Conservation (phyloP, 1,140 invertebrate genomes). For the Papilio xuthus region DNA sequence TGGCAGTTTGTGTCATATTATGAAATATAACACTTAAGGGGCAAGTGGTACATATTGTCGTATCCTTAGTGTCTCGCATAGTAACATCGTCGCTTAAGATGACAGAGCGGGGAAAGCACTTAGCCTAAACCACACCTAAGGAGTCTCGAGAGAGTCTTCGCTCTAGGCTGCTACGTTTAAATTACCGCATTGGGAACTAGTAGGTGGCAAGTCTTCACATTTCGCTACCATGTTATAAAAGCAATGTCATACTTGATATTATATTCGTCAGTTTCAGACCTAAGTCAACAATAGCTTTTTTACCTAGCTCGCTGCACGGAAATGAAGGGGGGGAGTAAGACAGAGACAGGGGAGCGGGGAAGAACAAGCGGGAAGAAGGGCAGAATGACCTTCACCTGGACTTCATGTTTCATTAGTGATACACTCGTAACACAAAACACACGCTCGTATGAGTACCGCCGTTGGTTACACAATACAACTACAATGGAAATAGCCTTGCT, state of each 20-base stretch:
- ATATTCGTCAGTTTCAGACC: neutral
- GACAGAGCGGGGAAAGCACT: neutral
- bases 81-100: neutral
- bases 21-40: neutral
- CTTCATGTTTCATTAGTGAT: slow-evolving; percentile 15
- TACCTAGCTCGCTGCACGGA: neutral
- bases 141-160: neutral
- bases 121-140: neutral
- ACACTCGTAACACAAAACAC: neutral
- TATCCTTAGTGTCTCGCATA: neutral
- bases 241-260: neutral
- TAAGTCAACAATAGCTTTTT: neutral
- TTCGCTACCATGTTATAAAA: neutral
- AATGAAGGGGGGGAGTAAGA: too few species aligned
- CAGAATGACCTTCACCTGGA: slow-evolving; percentile 30
- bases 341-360: neutral
- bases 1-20: neutral
- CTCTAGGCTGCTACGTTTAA: neutral
- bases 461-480: neutral
- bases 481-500: slow-evolving; percentile 6
- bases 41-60: neutral
- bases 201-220: neutral
- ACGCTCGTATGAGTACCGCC: neutral
- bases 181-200: neutral
- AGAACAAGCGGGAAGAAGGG: neutral